phyloP scores from a whole-genome alignment of 2,113 vertebrate genomes.

The Psammodynastes pulverulentus region DNA sequence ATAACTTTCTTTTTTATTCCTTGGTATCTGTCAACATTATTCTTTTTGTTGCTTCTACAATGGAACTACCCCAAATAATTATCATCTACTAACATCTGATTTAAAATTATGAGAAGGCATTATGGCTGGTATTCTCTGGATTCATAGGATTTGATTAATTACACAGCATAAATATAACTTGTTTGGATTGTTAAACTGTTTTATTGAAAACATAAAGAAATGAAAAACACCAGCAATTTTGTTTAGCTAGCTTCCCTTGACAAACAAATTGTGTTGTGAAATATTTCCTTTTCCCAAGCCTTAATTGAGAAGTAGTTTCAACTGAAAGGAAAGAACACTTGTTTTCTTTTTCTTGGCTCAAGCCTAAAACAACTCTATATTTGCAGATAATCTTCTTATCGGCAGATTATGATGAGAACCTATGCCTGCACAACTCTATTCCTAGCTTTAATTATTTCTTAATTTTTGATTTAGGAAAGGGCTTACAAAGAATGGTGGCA shows the following conservation, averaged over 20 bases:
- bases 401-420: background rate
- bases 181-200: background rate
- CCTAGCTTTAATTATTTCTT: background rate
- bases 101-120: background rate
- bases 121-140: background rate
- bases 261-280: background rate
- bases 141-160: background rate
- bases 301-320: background rate
- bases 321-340: background rate
- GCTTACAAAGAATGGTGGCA: background rate
- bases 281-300: background rate
- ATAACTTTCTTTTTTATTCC: background rate
- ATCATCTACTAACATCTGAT: background rate
- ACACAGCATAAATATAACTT: background rate
- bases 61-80: background rate
- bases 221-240: background rate
- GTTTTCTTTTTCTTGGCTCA: background rate
- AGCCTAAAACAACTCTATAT: background rate
- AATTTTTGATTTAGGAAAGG: background rate
- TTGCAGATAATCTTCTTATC: background rate
- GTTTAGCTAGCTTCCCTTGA: background rate
- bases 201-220: background rate
- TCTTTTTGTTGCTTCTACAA: background rate
- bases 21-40: background rate
- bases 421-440: background rate